Conservation (phyloP, 2,797 vertebrate genomes). For the Hydrolagus colliei region DNA sequence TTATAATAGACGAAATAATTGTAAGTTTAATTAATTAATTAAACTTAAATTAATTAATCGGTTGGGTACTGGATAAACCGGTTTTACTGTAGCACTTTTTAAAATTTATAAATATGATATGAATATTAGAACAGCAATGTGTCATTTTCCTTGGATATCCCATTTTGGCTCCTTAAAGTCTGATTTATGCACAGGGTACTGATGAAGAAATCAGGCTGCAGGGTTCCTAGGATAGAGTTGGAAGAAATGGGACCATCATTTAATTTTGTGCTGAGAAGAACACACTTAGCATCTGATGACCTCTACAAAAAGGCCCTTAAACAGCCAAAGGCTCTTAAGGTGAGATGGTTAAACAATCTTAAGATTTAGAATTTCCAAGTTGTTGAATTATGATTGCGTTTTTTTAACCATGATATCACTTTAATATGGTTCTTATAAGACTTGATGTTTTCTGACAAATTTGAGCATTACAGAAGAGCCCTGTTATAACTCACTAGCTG, state of each 20-base stretch:
- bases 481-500: too few species aligned
- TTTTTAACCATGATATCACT: background rate
- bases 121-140: background rate
- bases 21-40: too few species aligned
- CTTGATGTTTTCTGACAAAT: background rate
- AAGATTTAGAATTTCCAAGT: background rate
- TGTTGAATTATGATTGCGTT: background rate
- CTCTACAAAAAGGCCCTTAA: constrained; percentile 76
- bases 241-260: constrained; percentile 90
- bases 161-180: background rate
- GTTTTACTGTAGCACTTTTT: background rate
- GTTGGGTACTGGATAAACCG: too few species aligned
- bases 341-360: constrained; percentile 40
- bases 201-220: constrained; percentile 90
- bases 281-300: constrained; percentile 86
- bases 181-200: constrained; percentile 56
- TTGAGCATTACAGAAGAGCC: background rate
- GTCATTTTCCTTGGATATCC: background rate
- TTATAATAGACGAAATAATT: too few species aligned
- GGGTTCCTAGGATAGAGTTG: constrained; percentile 83
- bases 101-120: background rate
- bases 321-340: constrained; percentile 80
- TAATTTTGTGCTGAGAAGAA: constrained; percentile 77
- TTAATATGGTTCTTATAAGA: background rate
- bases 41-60: too few species aligned